Evolutionary conservation across 2,888 invertebrate genomes (phyloP), one percentile per base, ranked within the genome.

Genomic region (Tenodera sinensis): DNA sequence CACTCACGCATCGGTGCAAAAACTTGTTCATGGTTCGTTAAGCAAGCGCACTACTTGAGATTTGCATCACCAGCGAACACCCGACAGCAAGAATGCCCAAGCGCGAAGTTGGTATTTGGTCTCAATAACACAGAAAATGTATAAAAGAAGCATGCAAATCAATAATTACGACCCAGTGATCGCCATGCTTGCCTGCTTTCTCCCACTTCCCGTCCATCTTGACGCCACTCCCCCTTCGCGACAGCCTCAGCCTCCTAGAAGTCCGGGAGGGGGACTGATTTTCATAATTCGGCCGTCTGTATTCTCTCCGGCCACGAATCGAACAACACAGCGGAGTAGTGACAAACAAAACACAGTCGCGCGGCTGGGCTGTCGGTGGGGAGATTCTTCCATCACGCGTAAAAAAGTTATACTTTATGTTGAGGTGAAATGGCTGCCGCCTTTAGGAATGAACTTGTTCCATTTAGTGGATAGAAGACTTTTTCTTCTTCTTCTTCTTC

Each of bases 271-370:
- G 89, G 84, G 85, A 86, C 93, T 94, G 93, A 95, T 94, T 95
- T 95, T 95, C 94, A 94, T 95, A 95, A 95, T 94, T 94, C 93
- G 93, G 94, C 94, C 94, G 94, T 95, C 94, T 94, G 94, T 95
- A 95, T 95, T 94, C 95, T 93, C 93, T 92, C 92, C 92, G 92
- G 92, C 92, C 93, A 92, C 85, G 88, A 88, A 89, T 89, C 89
- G 89, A 89, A 88, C 88, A 88, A 88, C 88, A 85, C 85, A 84
- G 54, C 85, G 84, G 86, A 89, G 54, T 71, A 71, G 89, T 89
- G 90, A 90, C 90, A 90, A 90, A 90, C 90, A 90, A 90, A 90
- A 90, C 89, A 90, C 89, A 30, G 47, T 30, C 84, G 54, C 83
- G 28, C 71, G 88, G 88, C 83, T 84, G 88, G 83, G 34, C 82